Base-by-base conservation (phyloP, 2,113 vertebrate genomes). In the Amblyopsis rosae region DNA sequence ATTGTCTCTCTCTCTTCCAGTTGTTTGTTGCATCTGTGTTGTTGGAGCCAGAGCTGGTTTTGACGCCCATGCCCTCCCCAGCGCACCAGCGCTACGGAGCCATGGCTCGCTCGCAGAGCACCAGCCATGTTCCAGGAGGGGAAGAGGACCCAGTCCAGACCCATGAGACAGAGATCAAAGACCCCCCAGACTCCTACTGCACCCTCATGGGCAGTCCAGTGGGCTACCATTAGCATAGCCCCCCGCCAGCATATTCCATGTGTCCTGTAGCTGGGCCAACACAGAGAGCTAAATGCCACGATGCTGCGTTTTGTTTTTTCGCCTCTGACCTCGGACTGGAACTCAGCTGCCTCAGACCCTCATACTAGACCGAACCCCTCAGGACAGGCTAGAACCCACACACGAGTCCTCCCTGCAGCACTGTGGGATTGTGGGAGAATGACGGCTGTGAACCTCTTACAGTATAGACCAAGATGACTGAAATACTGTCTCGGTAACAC, bases 1-100 rank as follows among this genome's bases (percentile, higher is more conserved):
- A 65, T 59, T 79, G 1, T 56, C 15, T 62, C 54, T 79, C 60
- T 65, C 59, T 84, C 59, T 83, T 62, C 59, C 91, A 99, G 98
- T 90, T 98, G 62, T 99, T 98, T 2, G 94, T 98, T 86, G 96
- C 97, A 9, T 93, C 95, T 0, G 96, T 99, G 70, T 88, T 99
- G 68, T 92, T 98, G 86, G 98, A 99, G 64, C 94, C 95, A 0
- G 96, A 98, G 87, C 86, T 98, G 89, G 94, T 92, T 74, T 90
- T 99, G 85, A 97, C 95, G 0, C 98, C 97, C 0, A 95, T 96
- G 15, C 94, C 96, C 51, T 99, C 97, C 54, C 97, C 96, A 0
- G 95, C 96, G 0, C 96, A 95, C 85, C 96, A 96, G 80, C 94
- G 93, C 75, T 99, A 99, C 0, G 98, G 98, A 45, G 92, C 96